Base-by-base conservation (phyloP, 1,140 invertebrate species). In the Daktulosphaira vitifoliae region DNA sequence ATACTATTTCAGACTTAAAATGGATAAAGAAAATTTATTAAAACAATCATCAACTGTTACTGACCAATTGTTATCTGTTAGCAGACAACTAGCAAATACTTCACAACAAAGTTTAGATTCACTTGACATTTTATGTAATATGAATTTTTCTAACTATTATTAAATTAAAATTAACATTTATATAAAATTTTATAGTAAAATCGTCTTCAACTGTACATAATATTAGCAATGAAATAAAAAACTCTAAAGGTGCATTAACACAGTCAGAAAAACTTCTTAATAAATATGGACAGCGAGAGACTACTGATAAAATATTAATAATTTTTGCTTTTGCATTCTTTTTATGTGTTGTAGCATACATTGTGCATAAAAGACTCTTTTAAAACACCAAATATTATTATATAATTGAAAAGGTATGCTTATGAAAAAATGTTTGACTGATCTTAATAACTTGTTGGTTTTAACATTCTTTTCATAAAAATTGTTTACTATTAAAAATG, bases 261-360 rank as follows among this genome's bases (percentile, higher is more conserved):
- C 90, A 92, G 72, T 93, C 92, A 0, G 85, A 87, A 66, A 93
- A 92, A 75, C 78, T 98, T 2, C 76, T 98, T 38, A 91, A 88
- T 20, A 98, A 97, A 79, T 98, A 96, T 77, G 90, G 89, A 2
- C 78, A 93, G 68, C 76, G 94, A 26, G 93, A 98, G 78, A 86
- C 92, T 56, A 98, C 95, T 0, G 94, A 98, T 73, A 96, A 95
- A 81, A 81, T 93, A 48, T 78, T 97, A 1, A 83, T 97, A 67
- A 84, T 90, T 66, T 83, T 97, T 71, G 92, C 91, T 49, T 88
- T 97, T 73, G 79, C 84, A 2, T 95, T 98, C 78, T 98, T 97
- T 74, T 80, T 95, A 66, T 87, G 86, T 8, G 92, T 89, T 72
- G 91, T 92, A 39, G 79, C 92, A 67, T 97, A 95, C 72, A 91